phyloP scores from a whole-genome alignment of 2,888 invertebrate species.

The Hymenopus coronatus region DNA sequence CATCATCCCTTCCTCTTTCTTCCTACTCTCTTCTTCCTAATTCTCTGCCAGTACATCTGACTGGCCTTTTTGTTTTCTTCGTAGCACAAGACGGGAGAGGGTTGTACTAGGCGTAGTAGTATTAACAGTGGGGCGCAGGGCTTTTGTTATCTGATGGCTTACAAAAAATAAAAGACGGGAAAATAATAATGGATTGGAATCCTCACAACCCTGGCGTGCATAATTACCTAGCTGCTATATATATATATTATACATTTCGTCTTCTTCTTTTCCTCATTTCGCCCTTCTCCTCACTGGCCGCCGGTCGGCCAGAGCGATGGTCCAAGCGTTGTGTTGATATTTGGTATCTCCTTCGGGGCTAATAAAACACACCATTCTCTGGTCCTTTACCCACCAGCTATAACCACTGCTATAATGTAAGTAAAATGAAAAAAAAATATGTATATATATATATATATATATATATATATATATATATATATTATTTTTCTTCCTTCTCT shows the following conservation, averaged over 20 bases:
- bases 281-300: neutral
- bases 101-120: neutral
- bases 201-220: neutral
- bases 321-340: neutral
- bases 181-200: slow-evolving; percentile 9
- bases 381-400: neutral
- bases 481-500: neutral
- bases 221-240: slow-evolving; percentile 7
- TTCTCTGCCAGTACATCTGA: slow-evolving; percentile 4
- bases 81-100: slow-evolving; percentile 11
- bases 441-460: neutral
- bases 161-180: slow-evolving; percentile 4
- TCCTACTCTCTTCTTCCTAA: neutral
- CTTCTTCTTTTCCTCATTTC: neutral
- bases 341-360: neutral
- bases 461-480: neutral
- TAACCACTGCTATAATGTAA: neutral
- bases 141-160: slow-evolving; percentile 24
- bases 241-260: neutral
- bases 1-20: neutral
- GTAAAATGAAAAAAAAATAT: neutral
- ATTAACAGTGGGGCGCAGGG: neutral
- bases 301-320: neutral
- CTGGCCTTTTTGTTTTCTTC: slow-evolving; percentile 21
- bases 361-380: neutral